Evolutionary conservation across 2,797 vertebrate genomes (phyloP).

Genomic region (Centroberyx gerrardi): DNA sequence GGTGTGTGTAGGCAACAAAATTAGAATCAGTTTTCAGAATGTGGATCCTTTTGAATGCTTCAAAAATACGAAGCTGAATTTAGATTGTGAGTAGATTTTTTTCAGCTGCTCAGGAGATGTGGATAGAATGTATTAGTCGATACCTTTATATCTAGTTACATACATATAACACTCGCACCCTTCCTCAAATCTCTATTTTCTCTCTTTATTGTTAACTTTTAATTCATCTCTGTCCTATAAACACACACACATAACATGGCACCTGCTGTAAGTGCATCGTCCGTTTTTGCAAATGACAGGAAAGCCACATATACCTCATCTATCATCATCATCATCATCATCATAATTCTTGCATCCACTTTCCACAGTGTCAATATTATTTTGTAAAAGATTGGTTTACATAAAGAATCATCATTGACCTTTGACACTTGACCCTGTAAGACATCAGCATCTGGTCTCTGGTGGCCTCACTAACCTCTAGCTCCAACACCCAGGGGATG

Average conservation of each 20-base stretch:
- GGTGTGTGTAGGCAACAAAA: slow-evolving; percentile 11
- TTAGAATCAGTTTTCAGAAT: slow-evolving; percentile 26
- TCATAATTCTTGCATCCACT: slow-evolving; percentile 8
- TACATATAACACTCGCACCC: not conserved
- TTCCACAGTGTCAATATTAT: slow-evolving; percentile 31
- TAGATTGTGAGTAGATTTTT: not conserved
- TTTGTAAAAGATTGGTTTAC: slow-evolving; percentile 44
- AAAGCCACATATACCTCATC: slow-evolving; percentile 23
- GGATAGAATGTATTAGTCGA: not conserved
- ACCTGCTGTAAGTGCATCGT: too few relatives aligned
- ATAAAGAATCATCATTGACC: slow-evolving; percentile 33
- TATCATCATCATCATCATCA: slow-evolving; percentile 43
- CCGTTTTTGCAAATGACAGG: not conserved
- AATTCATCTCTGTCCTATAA: too few relatives aligned
- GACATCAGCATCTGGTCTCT: slow-evolving; percentile 33
- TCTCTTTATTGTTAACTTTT: not conserved
- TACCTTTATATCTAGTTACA: not conserved
- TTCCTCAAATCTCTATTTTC: not conserved
- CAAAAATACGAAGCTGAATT: slow-evolving; percentile 11
- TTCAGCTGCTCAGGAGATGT: not conserved
- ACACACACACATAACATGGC: not conserved
- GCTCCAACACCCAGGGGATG: slow-evolving; percentile 28
- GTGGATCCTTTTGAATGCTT: not conserved
- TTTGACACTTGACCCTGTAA: slow-evolving; percentile 41
- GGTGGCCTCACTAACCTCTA: slow-evolving; percentile 59